Evolutionary conservation across 2,888 invertebrate genomes (phyloP), one percentile per base, ranked within the genome.

Genomic region (Thymelicus lineola): DNA sequence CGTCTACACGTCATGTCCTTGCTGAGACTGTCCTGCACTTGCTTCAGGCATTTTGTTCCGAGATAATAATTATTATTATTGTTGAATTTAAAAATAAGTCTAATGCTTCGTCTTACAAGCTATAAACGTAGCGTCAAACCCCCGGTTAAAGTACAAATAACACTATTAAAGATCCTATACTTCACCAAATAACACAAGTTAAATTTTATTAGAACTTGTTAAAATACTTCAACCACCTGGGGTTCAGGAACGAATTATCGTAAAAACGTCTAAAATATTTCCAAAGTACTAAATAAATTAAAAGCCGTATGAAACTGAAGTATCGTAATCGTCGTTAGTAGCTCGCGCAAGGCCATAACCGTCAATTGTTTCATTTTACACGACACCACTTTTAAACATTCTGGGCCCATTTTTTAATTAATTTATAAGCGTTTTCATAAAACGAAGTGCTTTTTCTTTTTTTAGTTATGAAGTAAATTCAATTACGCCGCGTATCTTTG

Each of bases 341-440:
- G 55, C 66, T 71, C 38, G 46, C 70, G 61, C 70, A 72, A 59
- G 68, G 79, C 81, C 76, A 82, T 82, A 78, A 84, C 79, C 82
- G 80, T 84, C 81, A 85, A 85, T 82, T 82, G 82, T 82, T 82
- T 82, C 82, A 84, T 84, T 82, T 81, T 77, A 77, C 75, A 75
- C 75, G 62, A 75, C 76, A 76, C 75, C 42, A 42, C 60, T 61
- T 35, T 45, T 61, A 61, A 61, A 67, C 77, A 77, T 75, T 73
- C 75, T 75, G 48, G 15, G 7, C 15, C 15, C 9, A 50, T 14
- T 50, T 50, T 48, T 50, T 50, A 50, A 50, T 50, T 50, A 50
- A 50, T 17, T 50, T 17, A 50, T 50, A 50, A 50, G 50, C 42
- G 9, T 42, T 42, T 42, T 12, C 42, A 42, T 42, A 42, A 28